Evolutionary conservation across 1,140 invertebrate species (phyloP).

Genomic region (Pseudomyrmex sp.): DNA sequence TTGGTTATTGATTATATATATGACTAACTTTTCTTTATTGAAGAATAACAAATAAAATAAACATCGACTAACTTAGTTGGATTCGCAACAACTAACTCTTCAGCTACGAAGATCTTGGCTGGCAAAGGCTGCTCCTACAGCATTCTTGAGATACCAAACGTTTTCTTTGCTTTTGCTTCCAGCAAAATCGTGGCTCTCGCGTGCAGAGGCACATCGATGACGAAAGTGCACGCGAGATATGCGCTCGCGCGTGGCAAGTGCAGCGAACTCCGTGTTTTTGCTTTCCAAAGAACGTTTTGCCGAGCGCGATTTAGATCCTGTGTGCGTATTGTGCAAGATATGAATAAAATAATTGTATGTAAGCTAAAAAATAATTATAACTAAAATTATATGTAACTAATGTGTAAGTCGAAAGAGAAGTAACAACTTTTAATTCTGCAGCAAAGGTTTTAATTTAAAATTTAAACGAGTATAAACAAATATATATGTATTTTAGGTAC

Average conservation of each 20-base stretch:
- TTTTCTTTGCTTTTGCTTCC: constrained; percentile 72
- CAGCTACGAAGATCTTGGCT: constrained; percentile 63
- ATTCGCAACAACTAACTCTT: constrained; percentile 30
- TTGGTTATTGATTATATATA: neutral
- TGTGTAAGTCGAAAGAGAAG: too few species aligned
- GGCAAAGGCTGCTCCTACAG: constrained; percentile 72
- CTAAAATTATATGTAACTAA: too few species aligned
- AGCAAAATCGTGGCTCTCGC: constrained; percentile 63
- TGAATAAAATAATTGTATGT: neutral
- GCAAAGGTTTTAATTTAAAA: neutral
- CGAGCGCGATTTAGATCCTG: too few species aligned
- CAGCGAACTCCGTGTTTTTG: constrained; percentile 21
- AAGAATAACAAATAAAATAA: constrained; percentile 2
- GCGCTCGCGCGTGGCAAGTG: constrained; percentile 28
- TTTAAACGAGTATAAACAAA: neutral
- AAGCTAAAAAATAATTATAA: too few species aligned
- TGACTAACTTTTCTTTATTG: neutral
- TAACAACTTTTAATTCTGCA: neutral
- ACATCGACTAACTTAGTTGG: constrained; percentile 9
- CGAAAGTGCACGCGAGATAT: constrained; percentile 71
- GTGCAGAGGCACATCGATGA: constrained; percentile 65
- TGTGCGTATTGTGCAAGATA: neutral
- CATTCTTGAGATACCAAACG: constrained; percentile 72
- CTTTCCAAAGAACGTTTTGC: neutral
- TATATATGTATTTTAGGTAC: neutral